Evolutionary conservation across 2,797 vertebrate genomes (phyloP).

Genomic region (Sebastes hopkinsi): DNA sequence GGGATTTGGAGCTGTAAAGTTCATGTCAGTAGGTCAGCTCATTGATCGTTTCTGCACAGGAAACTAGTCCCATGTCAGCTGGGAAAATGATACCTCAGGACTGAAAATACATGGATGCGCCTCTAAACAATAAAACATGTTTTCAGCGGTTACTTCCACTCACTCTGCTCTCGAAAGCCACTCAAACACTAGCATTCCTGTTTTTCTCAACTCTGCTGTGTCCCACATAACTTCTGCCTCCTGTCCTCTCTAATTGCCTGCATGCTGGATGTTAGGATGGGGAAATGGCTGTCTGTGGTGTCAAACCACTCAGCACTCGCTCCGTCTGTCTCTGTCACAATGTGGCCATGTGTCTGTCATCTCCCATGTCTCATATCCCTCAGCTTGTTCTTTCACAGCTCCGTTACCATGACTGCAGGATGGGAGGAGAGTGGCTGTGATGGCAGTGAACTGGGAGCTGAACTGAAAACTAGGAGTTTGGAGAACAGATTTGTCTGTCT

Average conservation of each 20-base stretch:
- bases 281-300: constrained; percentile 67
- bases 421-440: constrained; percentile 51
- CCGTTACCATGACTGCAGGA: constrained; percentile 80
- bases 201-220: constrained; percentile 25
- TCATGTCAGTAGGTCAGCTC: constrained; percentile 25
- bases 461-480: constrained; percentile 62
- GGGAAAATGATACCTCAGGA: constrained; percentile 8
- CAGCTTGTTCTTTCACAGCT: constrained; percentile 77
- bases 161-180: background rate
- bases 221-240: constrained; percentile 59
- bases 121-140: constrained; percentile 19
- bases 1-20: constrained; percentile 20
- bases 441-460: constrained; percentile 59
- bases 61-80: constrained; percentile 3
- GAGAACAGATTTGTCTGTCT: constrained; percentile 64
- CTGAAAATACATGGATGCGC: background rate
- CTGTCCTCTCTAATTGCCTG: constrained; percentile 56
- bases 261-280: constrained; percentile 50
- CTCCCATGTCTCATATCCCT: constrained; percentile 68
- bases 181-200: constrained; percentile 7
- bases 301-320: constrained; percentile 61
- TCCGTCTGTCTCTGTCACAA: constrained; percentile 73
- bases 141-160: background rate
- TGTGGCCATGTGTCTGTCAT: constrained; percentile 79
- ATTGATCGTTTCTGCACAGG: constrained; percentile 26